These are phyloP conservation scores for Liparis tanakae DNA, from an alignment of 2,797 vertebrate genomes.

Conservation along the genomic window DNA sequence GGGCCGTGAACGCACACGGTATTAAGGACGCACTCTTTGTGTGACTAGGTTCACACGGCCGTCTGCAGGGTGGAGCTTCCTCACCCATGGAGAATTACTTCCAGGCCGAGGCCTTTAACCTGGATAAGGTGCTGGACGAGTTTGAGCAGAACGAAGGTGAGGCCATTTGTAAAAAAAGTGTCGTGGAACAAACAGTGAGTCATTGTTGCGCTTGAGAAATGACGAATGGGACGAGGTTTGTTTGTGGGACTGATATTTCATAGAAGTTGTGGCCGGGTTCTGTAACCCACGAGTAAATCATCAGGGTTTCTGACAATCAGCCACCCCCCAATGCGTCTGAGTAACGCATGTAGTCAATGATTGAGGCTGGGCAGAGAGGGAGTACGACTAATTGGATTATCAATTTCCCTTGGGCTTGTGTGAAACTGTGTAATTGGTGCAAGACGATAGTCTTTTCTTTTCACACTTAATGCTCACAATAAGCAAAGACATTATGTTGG, in stretches of 20 bases:
- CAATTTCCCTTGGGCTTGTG: slow-evolving; percentile 55
- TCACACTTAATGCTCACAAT: slow-evolving; percentile 29
- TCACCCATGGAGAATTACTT: slow-evolving; percentile 99
- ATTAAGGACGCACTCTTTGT: slow-evolving; percentile 21
- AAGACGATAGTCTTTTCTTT: slow-evolving; percentile 32
- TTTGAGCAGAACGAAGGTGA: slow-evolving; percentile 99
- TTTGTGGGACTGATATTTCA: not conserved
- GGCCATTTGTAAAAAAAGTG: slow-evolving; percentile 12
- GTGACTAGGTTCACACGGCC: slow-evolving; percentile 74
- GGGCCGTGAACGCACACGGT: not conserved
- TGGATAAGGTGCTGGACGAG: slow-evolving; percentile 99
- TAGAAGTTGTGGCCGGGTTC: not conserved
- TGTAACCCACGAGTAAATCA: slow-evolving; percentile 26
- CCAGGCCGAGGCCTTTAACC: slow-evolving; percentile 98
- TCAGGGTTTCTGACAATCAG: slow-evolving; percentile 20
- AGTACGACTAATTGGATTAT: slow-evolving; percentile 72
- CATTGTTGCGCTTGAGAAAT: not conserved
- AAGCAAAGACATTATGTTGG: slow-evolving; percentile 9
- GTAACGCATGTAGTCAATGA: slow-evolving; percentile 54
- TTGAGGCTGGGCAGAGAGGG: slow-evolving; percentile 50
- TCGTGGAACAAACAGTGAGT: slow-evolving; percentile 22
- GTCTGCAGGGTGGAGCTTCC: slow-evolving; percentile 85
- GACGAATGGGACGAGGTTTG: not conserved
- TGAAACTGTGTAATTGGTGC: slow-evolving; percentile 66
- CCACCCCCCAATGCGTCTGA: slow-evolving; percentile 28